Percentiles rank a stretch among this genome's conserved stretches.
phyloP scores from a whole-genome alignment of 2,797 vertebrate species.

The Sarcoramphus papa region DNA sequence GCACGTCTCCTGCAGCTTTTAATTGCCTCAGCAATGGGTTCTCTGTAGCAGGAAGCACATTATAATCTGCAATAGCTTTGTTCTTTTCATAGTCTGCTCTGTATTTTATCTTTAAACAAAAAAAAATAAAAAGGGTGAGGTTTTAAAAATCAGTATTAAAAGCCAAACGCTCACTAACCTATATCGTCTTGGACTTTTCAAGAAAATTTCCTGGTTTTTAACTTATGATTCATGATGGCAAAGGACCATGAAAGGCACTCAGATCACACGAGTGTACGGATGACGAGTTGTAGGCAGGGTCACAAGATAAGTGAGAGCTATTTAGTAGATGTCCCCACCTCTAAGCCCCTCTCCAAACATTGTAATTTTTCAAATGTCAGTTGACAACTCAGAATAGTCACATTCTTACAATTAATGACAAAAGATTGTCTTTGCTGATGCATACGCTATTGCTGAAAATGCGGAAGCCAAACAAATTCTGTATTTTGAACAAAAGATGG shows the following conservation, averaged over 20 bases:
- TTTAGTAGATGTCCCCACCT: not conserved
- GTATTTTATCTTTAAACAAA: slow-evolving; percentile 85
- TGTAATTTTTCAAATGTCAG: not conserved
- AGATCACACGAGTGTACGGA: not conserved
- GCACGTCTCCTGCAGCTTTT: slow-evolving; percentile 83
- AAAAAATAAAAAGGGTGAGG: not conserved
- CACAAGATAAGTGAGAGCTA: not conserved
- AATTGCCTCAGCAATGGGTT: slow-evolving; percentile 91
- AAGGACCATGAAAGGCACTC: not conserved
- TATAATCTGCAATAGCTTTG: slow-evolving; percentile 87
- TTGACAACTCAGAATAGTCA: not conserved
- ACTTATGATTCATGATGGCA: not conserved
- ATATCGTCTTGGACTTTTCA: not conserved
- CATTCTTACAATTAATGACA: not conserved
- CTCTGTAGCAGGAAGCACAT: slow-evolving; percentile 94
- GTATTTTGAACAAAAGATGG: not conserved
- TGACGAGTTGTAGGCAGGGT: too few relatives aligned
- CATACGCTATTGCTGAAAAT: not conserved
- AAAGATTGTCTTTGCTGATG: not conserved
- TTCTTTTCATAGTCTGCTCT: slow-evolving; percentile 91
- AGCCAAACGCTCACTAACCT: not conserved
- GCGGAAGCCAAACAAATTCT: not conserved
- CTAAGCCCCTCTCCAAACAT: not conserved
- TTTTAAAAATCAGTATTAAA: not conserved
- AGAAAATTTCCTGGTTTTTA: not conserved